Evolutionary conservation across 2,888 invertebrate species (phyloP), one percentile per base, ranked within the genome.

Genomic region (Drosophila bunnanda): DNA sequence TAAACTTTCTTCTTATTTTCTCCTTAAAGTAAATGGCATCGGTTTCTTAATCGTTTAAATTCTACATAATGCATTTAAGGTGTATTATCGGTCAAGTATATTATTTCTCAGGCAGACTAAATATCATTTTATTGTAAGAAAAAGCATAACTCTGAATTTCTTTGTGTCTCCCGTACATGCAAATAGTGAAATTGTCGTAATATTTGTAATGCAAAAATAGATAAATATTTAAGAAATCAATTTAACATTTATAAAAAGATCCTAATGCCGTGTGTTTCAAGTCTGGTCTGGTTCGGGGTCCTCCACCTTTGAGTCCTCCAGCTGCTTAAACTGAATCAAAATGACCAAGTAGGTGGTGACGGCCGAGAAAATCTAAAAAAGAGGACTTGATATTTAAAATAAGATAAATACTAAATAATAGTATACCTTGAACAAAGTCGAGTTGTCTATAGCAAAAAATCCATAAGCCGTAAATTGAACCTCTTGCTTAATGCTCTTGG

Each of bases 301-400:
- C 25, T 88, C 88, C 15, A 75, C 56, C 66, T 91, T 91, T 0
- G 91, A 91, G 44, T 91, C 92, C 69, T 92, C 92, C 36, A 92
- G 77, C 69, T 92, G 92, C 34, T 92, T 92, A 38, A 92, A 92
- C 76, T 92, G 92, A 69, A 92, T 92, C 34, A 92, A 80, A 55
- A 92, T 92, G 2, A 92, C 92, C 64, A 92, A 80, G 71, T 92
- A 92, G 0, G 92, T 92, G 48, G 92, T 92, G 0, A 92, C 92
- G 4, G 92, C 92, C 15, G 92, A 91, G 65, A 92, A 91, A 15
- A 92, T 92, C 92, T 92, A 58, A 25, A 54, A 10, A 34, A 41
- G 39, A 20, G 15, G 25, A 25, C 4, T 5, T 13, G n/a, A 41
- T 5, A 25, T n/a, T 6, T 13, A 30, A 10, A 30, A 30, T 10